Base-by-base conservation (phyloP, 1,140 invertebrate species). In the Delia radicum region DNA sequence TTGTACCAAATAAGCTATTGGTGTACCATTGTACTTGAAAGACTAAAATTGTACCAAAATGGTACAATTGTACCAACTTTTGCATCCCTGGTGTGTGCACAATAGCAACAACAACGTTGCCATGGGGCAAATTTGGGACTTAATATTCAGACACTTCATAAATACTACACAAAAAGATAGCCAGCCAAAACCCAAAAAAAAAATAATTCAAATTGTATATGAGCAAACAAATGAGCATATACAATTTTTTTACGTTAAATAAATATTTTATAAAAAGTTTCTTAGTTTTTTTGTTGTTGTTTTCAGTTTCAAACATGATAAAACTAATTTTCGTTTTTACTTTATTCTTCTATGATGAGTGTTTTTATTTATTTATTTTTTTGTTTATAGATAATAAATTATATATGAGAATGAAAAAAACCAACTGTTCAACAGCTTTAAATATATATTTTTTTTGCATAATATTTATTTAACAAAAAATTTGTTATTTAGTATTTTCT, bases 61-160 rank as follows among this genome's bases (percentile, higher is more conserved):
- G 42, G n/a, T n/a, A n/a, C n/a, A n/a, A n/a, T n/a, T n/a, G n/a
- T n/a, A n/a, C n/a, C n/a, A n/a, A n/a, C n/a, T n/a, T n/a, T n/a
- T n/a, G n/a, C n/a, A n/a, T n/a, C n/a, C n/a, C n/a, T n/a, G n/a
- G 73, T 55, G 2, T 55, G n/a, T 21, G 18, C 8, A 55, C 15
- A 10, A 33, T 33, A 48, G 18, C 33, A 37, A 24, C 24, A 63
- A 8, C 5, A 69, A 33, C 29, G 65, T 69, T 69, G 65, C 65
- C 65, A 69, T 37, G 65, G 65, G 65, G 65, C n/a, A 67, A 67
- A 37, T 69, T 69, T 69, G 65, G 65, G 29, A 69, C 65, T 37
- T 69, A 10, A 37, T 37, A 33, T 69, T 69, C 29, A 33, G 65
- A 18, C 29, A 33, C 31, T 7, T 33, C 15, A 29, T n/a, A n/a